Evolutionary conservation across 2,113 vertebrate species (phyloP), one percentile per base, ranked within the genome.

Genomic region (Scophthalmus maximus): DNA sequence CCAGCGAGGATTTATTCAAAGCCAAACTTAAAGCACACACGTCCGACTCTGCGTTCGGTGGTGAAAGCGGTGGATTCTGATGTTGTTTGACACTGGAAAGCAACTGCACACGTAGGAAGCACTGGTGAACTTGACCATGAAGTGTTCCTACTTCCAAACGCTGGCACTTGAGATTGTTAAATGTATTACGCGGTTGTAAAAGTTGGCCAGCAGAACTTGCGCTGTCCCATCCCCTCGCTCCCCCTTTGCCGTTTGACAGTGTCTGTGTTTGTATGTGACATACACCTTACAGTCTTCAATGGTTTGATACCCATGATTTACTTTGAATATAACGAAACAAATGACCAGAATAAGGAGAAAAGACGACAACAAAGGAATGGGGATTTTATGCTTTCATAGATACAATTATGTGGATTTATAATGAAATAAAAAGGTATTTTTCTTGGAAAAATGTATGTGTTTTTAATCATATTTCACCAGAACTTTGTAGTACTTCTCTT

Each of bases 381-480:
- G 78, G 78, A 79, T 89, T 89, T 89, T 90, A 83, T 90, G 89
- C 85, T 90, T 90, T 90, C 87, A 90, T 90, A 88, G 86, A 79
- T 77, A 87, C 86, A 83, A 87, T 73, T 85, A 88, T 87, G 86
- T 91, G 87, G 89, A 89, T 91, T 91, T 91, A 84, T 91, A 89
- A 91, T 74, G 75, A 91, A 91, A 90, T 90, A 87, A 91, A 90
- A 87, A 87, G 83, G 81, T 91, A 89, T 90, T 90, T 90, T 90
- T 91, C 82, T 90, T 91, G 87, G 81, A 50, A 49, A 65, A 11
- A 12, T 8, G 27, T 42, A 4, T 38, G 12, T 46, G 40, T 62
- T 64, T 15, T 78, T 47, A 3, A 6, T 44, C 40, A 6, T 44
- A 8, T 44, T 44, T 44, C 15, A 2, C 2, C 40, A 18, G 15